A percentile compares a stretch with the other conserved stretches of the same genome.
These are phyloP conservation scores for Saguinus midas DNA, from an alignment of 2,113 vertebrate genomes.

Conservation along the genomic window DNA sequence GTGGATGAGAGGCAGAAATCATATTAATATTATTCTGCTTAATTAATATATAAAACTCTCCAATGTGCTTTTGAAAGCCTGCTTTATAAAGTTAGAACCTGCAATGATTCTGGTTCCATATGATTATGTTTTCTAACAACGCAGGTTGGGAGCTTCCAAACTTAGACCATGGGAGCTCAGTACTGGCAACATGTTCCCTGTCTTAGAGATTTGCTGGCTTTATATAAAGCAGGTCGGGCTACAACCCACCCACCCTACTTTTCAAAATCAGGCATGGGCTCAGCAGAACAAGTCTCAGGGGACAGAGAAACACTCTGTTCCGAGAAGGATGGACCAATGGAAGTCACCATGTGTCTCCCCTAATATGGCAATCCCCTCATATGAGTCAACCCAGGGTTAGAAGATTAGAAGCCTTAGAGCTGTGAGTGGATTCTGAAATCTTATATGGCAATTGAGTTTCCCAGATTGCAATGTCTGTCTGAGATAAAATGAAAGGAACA, in stretches of 20 bases:
- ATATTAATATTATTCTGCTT: slow-evolving; percentile 88
- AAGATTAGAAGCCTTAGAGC: background rate
- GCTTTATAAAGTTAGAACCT: slow-evolving; percentile 78
- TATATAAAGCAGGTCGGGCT: background rate
- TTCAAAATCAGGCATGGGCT: background rate
- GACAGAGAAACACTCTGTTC: background rate
- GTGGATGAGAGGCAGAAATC: slow-evolving; percentile 86
- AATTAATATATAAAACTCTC: slow-evolving; percentile 89
- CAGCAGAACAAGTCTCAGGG: background rate
- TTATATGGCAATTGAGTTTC: background rate
- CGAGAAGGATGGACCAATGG: background rate
- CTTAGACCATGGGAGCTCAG: background rate
- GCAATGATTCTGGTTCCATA: slow-evolving; percentile 79
- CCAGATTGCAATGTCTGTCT: background rate
- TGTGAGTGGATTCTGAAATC: background rate
- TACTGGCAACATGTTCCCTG: background rate
- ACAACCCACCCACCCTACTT: background rate
- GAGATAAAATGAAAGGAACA: background rate
- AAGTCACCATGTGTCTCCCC: background rate
- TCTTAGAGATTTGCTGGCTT: background rate
- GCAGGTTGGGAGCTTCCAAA: slow-evolving; percentile 20
- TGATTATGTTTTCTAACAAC: slow-evolving; percentile 68
- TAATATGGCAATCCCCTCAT: background rate
- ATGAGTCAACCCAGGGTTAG: background rate
- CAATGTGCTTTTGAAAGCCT: slow-evolving; percentile 81